phyloP scores from a whole-genome alignment of 2,113 vertebrate genomes.

The Urocolius indicus region DNA sequence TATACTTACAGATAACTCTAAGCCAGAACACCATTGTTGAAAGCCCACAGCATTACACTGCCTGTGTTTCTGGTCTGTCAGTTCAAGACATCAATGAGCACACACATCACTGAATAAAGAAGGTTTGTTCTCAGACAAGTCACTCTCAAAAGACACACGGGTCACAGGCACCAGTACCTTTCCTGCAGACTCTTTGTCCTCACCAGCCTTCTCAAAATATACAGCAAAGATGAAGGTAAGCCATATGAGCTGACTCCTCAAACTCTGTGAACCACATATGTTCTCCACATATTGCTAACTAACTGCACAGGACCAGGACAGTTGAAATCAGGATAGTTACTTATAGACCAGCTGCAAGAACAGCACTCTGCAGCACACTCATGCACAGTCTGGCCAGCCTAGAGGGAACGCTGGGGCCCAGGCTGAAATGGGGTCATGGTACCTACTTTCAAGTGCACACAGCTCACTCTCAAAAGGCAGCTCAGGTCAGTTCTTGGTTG shows the following conservation, averaged over 20 bases:
- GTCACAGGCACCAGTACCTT: background rate
- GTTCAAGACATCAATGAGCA: rapidly evolving
- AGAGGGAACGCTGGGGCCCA: background rate
- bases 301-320: background rate
- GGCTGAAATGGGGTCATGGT: background rate
- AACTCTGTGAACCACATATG: rapidly evolving
- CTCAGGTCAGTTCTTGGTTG: rapidly evolving
- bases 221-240: background rate
- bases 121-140: background rate
- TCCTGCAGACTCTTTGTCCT: background rate
- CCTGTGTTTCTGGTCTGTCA: background rate
- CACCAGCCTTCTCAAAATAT: background rate
- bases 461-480: background rate
- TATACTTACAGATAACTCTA: background rate
- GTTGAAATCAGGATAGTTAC: background rate
- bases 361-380: rapidly evolving
- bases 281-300: background rate
- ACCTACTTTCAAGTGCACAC: rapidly evolving
- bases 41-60: background rate
- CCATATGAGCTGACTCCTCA: background rate
- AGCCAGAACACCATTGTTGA: background rate
- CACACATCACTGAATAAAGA: rapidly evolving
- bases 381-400: background rate
- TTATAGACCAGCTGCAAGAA: background rate
- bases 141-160: background rate